Conservation (phyloP, 2,888 invertebrate species). For the Dicyrtoma fusca region DNA sequence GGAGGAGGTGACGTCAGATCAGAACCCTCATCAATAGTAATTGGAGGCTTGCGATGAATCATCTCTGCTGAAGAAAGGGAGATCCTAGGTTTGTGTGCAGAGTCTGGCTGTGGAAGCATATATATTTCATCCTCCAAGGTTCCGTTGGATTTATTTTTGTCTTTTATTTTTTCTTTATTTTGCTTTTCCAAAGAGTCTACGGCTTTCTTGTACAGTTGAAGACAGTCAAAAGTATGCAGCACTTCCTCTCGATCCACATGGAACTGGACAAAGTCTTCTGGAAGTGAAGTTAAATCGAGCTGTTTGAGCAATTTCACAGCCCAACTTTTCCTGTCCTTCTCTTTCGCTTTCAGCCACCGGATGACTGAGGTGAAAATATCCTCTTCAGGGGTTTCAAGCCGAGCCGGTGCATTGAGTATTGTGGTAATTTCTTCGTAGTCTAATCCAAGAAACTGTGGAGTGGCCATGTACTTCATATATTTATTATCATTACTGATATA, state of each 20-base stretch:
- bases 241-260: conserved; percentile 14
- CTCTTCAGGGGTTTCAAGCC: conserved; percentile 8
- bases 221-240: conserved; percentile 5
- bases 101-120: neutral
- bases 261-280: conserved; percentile 22
- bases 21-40: too few relatives aligned
- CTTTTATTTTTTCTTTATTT: neutral
- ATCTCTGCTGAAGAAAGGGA: too few relatives aligned
- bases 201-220: neutral
- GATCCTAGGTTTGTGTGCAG: too few relatives aligned
- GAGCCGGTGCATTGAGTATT: neutral
- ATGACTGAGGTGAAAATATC: conserved; percentile 4
- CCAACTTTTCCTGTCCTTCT: neutral
- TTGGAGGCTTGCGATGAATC: too few relatives aligned
- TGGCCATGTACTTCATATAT: neutral
- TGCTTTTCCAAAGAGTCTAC: neutral
- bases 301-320: neutral
- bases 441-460: conserved; percentile 1
- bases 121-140: neutral
- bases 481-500: conserved; percentile 6
- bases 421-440: neutral
- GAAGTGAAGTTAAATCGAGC: neutral
- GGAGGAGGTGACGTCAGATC: too few relatives aligned
- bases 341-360: conserved; percentile 15
- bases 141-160: neutral